Conservation (phyloP, 2,888 invertebrate genomes). For the Rhagophthalmus giganteus region DNA sequence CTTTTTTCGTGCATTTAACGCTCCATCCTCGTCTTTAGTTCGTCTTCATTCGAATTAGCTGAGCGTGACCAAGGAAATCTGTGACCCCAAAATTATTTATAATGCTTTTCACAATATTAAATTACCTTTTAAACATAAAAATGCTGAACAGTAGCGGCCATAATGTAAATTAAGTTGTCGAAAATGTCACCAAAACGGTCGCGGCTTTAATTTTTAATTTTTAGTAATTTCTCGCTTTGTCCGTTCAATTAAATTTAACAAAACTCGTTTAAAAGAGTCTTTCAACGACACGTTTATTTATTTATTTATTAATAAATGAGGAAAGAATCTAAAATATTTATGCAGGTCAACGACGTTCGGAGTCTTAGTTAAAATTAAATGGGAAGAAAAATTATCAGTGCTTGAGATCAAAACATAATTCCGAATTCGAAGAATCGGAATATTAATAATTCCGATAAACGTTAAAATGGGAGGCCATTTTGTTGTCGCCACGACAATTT, state of each 20-base stretch:
- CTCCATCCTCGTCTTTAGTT: conserved; percentile 10
- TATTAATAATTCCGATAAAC: conserved; percentile 19
- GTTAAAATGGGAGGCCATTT: conserved; percentile 19
- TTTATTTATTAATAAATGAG: conserved; percentile 2
- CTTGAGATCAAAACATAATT: conserved; percentile 17
- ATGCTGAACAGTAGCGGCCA: conserved; percentile 20
- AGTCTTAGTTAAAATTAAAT: conserved; percentile 1
- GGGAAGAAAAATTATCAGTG: conserved; percentile 9
- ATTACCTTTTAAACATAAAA: conserved; percentile 24
- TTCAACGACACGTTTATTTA: conserved; percentile 1
- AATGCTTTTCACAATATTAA: conserved; percentile 10
- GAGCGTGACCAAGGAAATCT: neutral
- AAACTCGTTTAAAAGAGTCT: too few species aligned
- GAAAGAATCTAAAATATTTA: conserved; percentile 6
- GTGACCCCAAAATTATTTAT: conserved; percentile 5
- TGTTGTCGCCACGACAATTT: conserved; percentile 12
- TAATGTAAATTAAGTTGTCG: conserved; percentile 25
- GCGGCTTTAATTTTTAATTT: conserved; percentile 10
- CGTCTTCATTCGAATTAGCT: conserved; percentile 2
- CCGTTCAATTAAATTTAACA: too few species aligned
- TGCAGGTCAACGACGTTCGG: conserved; percentile 12
- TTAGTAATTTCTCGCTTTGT: neutral
- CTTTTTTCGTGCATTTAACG: conserved; percentile 1
- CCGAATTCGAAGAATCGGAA: conserved; percentile 23
- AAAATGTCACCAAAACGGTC: conserved; percentile 14